Base-by-base conservation (phyloP, 2,797 vertebrate species). In the Pogoniulus pusillus region DNA sequence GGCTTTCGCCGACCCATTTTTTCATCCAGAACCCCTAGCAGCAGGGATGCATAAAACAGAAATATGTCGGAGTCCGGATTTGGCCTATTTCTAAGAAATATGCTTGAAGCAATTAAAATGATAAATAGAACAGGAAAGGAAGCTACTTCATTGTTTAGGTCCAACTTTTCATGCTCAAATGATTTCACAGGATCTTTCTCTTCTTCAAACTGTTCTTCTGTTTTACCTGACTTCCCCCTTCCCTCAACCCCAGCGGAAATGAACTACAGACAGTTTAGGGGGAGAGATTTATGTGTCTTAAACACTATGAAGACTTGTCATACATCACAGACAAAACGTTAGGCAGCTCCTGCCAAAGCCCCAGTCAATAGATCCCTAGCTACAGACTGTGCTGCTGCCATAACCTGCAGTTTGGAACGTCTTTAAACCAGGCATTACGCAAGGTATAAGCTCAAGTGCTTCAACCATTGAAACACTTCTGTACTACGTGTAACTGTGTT, bases 21-120 rank as follows among this genome's bases (percentile, higher is more conserved):
- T 90, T 85, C 72, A 94, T 96, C 95, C 94, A 96, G 96, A 96
- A 97, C 91, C 85, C 0, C 5, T 91, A 96, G 65, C 77, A 96
- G 92, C 91, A 53, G 72, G 94, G 95, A 96, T 96, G 95, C 95
- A 95, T 73, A 74, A 95, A 95, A 96, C 93, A 95, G 94, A 96
- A 96, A 94, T 96, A 96, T 32, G 86, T 97, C 97, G 96, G 95
- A 81, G 92, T 96, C 96, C 96, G 51, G 96, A 96, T 97, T 97
- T 97, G 96, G 91, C 96, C 96, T 96, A 96, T 96, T 96, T 93
- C 92, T 93, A 93, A 94, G 94, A 95, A 96, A 95, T 86, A 89
- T 65, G 78, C 59, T 96, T 91, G 69, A 83, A 94, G 94, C 90
- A 86, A 90, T 97, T 96, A 94, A 93, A 95, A 76, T 93, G 93